phyloP scores from a whole-genome alignment of 2,888 invertebrate genomes.

The Gasteruption jaculator region DNA sequence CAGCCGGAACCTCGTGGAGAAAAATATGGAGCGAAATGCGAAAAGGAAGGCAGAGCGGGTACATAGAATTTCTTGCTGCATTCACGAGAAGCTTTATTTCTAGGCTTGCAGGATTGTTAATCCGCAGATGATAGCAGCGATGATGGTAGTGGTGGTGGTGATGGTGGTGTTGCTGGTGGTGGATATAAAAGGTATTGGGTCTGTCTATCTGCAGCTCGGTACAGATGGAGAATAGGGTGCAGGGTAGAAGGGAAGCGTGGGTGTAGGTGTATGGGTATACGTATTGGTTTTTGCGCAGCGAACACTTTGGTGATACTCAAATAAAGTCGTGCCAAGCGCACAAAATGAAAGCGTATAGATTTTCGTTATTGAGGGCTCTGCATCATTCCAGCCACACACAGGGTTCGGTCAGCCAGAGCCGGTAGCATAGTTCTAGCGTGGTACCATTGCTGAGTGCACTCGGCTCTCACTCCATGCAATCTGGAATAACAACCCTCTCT shows the following conservation, averaged over 20 bases:
- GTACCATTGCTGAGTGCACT: constrained; percentile 41
- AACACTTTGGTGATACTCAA: constrained; percentile 33
- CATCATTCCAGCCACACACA: constrained; percentile 30
- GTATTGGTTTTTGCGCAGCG: constrained; percentile 3
- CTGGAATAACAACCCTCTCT: constrained; percentile 47
- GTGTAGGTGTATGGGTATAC: not conserved
- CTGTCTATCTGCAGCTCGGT: too few species aligned
- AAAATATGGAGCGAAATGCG: too few species aligned
- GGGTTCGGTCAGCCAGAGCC: constrained; percentile 30
- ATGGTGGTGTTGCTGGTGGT: too few species aligned
- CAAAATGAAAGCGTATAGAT: constrained; percentile 46
- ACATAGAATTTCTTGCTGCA: too few species aligned
- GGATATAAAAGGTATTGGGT: too few species aligned
- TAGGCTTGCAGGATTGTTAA: too few species aligned
- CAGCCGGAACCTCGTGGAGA: too few species aligned
- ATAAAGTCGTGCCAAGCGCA: constrained; percentile 39
- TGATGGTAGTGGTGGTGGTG: too few species aligned
- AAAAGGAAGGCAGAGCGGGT: too few species aligned
- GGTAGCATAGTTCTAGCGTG: constrained; percentile 30
- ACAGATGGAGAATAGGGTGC: too few species aligned
- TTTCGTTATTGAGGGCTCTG: constrained; percentile 45
- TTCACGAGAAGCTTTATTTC: too few species aligned
- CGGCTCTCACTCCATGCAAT: constrained; percentile 41
- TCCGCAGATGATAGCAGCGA: too few species aligned
- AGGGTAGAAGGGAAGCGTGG: not conserved